Conservation (phyloP, 1,140 invertebrate genomes). For the Drosophila melanica region DNA sequence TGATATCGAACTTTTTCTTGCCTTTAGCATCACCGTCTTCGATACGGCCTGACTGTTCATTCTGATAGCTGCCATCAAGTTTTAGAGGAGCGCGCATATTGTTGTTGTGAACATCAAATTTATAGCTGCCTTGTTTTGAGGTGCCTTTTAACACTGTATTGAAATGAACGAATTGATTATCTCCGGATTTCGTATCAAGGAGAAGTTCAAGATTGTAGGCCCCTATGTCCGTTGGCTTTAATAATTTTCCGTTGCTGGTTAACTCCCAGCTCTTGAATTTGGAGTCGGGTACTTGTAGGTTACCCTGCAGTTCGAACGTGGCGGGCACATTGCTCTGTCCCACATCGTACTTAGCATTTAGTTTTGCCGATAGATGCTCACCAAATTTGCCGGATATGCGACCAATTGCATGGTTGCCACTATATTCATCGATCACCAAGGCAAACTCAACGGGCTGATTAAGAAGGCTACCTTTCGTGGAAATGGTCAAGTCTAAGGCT, state of each 20-base stretch:
- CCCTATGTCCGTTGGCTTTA: slow-evolving; percentile 28
- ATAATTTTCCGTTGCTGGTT: slow-evolving; percentile 65
- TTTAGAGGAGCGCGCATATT: slow-evolving; percentile 51
- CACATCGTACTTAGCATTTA: slow-evolving; percentile 84
- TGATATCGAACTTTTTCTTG: slow-evolving; percentile 52
- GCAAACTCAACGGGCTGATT: slow-evolving; percentile 73
- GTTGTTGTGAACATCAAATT: slow-evolving; percentile 53
- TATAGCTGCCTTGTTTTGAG: slow-evolving; percentile 52
- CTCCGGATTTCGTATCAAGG: slow-evolving; percentile 47
- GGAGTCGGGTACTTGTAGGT: slow-evolving; percentile 85
- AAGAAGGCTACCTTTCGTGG: slow-evolving; percentile 81
- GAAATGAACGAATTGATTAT: slow-evolving; percentile 51
- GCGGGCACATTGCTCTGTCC: slow-evolving; percentile 82
- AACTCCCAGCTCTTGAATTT: slow-evolving; percentile 84
- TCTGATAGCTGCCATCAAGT: slow-evolving; percentile 60
- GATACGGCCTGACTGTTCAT: slow-evolving; percentile 33
- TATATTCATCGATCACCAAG: slow-evolving; percentile 66
- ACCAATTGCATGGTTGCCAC: slow-evolving; percentile 47
- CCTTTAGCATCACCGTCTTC: slow-evolving; percentile 35
- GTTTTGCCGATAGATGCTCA: slow-evolving; percentile 35
- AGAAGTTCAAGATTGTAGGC: slow-evolving; percentile 40
- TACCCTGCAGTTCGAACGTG: slow-evolving; percentile 72
- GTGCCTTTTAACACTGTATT: slow-evolving; percentile 49
- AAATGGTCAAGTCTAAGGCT: slow-evolving; percentile 50
- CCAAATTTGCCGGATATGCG: slow-evolving; percentile 62